Conservation (phyloP, 2,797 vertebrate genomes). For the Chaetodon trifasciatus region DNA sequence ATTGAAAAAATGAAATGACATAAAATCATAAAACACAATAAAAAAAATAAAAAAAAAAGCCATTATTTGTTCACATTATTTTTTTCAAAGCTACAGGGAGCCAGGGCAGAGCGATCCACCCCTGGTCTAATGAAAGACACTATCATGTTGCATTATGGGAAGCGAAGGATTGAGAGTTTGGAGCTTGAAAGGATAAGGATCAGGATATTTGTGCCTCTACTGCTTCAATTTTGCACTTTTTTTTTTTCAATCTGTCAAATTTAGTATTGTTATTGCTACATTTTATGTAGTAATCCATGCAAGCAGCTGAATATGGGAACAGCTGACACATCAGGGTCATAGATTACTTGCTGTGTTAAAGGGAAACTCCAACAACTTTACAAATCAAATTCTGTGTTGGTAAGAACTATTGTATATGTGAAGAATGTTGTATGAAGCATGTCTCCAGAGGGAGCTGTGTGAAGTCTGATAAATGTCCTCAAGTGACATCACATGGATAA, state of each 20-base stretch:
- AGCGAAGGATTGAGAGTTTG: not conserved
- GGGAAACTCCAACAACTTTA: not conserved
- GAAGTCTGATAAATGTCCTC: not conserved
- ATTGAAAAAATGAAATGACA: too few relatives aligned
- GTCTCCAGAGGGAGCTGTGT: not conserved
- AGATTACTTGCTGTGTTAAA: not conserved
- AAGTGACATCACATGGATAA: too few relatives aligned
- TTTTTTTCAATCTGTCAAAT: too few relatives aligned
- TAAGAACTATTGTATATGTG: not conserved
- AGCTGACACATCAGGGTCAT: not conserved
- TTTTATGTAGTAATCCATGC: not conserved
- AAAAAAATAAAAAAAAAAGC: too few relatives aligned
- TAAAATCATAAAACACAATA: too few relatives aligned
- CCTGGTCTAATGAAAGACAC: not conserved
- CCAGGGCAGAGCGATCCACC: not conserved
- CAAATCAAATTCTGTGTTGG: not conserved
- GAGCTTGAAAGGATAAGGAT: not conserved
- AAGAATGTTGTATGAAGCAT: not conserved
- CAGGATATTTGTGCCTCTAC: not conserved
- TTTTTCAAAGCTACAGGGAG: too few relatives aligned
- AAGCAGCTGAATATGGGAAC: not conserved
- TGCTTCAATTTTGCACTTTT: not conserved
- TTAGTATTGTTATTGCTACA: not conserved
- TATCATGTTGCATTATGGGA: not conserved
- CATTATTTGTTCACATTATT: too few relatives aligned